Base-by-base conservation (phyloP, 2,113 vertebrate genomes). In the Struthidea cinerea region DNA sequence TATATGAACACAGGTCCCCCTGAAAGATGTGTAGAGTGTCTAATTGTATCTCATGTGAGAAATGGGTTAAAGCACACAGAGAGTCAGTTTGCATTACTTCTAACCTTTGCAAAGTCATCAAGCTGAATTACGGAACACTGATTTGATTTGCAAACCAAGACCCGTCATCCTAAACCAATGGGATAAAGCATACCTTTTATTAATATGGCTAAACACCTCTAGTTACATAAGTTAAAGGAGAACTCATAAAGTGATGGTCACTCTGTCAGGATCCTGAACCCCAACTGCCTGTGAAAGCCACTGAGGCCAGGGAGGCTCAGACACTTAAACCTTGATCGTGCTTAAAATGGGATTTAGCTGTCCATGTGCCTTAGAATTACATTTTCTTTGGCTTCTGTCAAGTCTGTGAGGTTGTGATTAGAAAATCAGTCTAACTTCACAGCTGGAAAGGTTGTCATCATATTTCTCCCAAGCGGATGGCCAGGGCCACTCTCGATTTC, bases 271-370 rank as follows among this genome's bases (percentile, higher is more conserved):
- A 30, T 78, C 41, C 35, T 75, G 18, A 56, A 28, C 44, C 15
- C 37, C 60, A 56, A 13, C 7, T 76, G 9, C 17, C 53, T 56
- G 27, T 86, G 49, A 82, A 80, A 86, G 39, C 24, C 46, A 52
- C 19, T 16, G 68, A 74, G 35, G 10, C 28, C 30, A 18, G 64
- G 1, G 16, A 69, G 7, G 16, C 26, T 85, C 50, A 85, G 59
- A n/a, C 44, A 85, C 49, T 63, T 79, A 82, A 59, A 89, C 27
- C 44, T 82, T 84, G 71, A 87, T 46, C 3, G 1, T 27, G 46
- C 47, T 84, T 89, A 67, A 95, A 94, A 91, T 44, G 19, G n/a
- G 42, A 94, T 93, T 90, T 75, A 71, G 35, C 57, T 44, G 33
- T 83, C 49, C 33, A 8, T 9, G 24, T 59, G 30, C 46, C 52